Conservation (phyloP, 2,888 invertebrate genomes). For the Drosophila pseudotalamancana region DNA sequence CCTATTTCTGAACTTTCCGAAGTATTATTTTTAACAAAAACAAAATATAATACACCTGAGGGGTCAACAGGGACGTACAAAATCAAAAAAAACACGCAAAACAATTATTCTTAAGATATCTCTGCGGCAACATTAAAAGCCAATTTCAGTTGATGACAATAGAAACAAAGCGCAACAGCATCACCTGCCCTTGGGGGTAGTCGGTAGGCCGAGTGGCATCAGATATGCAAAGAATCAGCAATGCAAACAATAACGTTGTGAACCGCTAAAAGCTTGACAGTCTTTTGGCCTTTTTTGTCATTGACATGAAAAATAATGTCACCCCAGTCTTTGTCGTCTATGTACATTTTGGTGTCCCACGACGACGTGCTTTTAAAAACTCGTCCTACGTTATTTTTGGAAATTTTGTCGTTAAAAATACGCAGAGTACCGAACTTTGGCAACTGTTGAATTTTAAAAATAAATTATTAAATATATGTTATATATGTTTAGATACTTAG, state of each 20-base stretch:
- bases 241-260: slow-evolving; percentile 68
- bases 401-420: slow-evolving; percentile 58
- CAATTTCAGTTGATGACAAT: slow-evolving; percentile 84
- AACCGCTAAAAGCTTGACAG: slow-evolving; percentile 46
- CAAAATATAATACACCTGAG: slow-evolving; percentile 69
- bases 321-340: slow-evolving; percentile 66
- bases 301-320: slow-evolving; percentile 82
- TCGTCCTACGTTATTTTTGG: slow-evolving; percentile 47
- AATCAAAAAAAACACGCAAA: slow-evolving; percentile 82
- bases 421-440: slow-evolving; percentile 49
- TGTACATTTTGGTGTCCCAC: slow-evolving; percentile 14
- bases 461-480: not conserved
- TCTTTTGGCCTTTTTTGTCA: slow-evolving; percentile 55
- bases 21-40: slow-evolving; percentile 59
- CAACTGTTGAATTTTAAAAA: no score
- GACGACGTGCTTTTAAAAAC: slow-evolving; percentile 38
- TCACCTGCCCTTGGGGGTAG: slow-evolving; percentile 65
- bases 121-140: slow-evolving; percentile 84
- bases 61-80: slow-evolving; percentile 49
- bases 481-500: no score
- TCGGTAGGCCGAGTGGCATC: slow-evolving; percentile 40
- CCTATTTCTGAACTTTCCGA: slow-evolving; percentile 21
- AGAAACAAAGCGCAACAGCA: slow-evolving; percentile 65
- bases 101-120: slow-evolving; percentile 85
- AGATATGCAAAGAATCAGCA: slow-evolving; percentile 79